Base-by-base conservation (phyloP, 2,797 vertebrate species). In the Triplophysa bombifrons region DNA sequence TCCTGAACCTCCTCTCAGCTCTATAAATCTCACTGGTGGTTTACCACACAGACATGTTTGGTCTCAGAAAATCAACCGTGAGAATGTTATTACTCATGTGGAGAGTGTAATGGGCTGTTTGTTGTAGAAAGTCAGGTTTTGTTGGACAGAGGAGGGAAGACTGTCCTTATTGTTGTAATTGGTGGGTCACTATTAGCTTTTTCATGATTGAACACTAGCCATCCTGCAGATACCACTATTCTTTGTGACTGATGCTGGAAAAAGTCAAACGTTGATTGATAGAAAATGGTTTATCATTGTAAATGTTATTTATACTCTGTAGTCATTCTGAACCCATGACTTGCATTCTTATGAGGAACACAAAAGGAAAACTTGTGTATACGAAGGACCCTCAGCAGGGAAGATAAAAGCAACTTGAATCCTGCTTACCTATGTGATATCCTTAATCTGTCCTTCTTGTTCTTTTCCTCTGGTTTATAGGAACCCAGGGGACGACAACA, bases 401-500 rank as follows among this genome's bases (percentile, higher is more conserved):
- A 27, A 4, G 25, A 7, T 60, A 60, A 60, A 22, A 58, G 22
- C 34, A 38, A 7, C 53, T 6, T 34, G 16, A 38, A 27, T 16
- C 58, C 61, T 14, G 3, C 41, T 5, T 75, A 7, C 11, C 2
- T 65, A 4, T 71, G 5, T 27, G 4, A 2, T 64, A 10, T 34
- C 14, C 61, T 19, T 61, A 61, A 61, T 61, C 60, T 6, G 19
- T 51, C n/a, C 19, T 17, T 46, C 41, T 66, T 41, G 13, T 10
- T 60, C 20, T 65, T 19, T 12, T 16, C 11, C 44, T 75, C 44
- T 75, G 34, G 48, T 44, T 83, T 85, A 80, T 86, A 99, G 97
- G 87, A 92, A 96, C 86, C 95, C 91, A 81, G 96, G 93, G 41
- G 95, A 97, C 68, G 95, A 96, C 77, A 94, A 88, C 86, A 93